These are phyloP conservation scores for Cryptocheilus praepositus DNA, from an alignment of 2,888 invertebrate genomes.

Conservation along the genomic window DNA sequence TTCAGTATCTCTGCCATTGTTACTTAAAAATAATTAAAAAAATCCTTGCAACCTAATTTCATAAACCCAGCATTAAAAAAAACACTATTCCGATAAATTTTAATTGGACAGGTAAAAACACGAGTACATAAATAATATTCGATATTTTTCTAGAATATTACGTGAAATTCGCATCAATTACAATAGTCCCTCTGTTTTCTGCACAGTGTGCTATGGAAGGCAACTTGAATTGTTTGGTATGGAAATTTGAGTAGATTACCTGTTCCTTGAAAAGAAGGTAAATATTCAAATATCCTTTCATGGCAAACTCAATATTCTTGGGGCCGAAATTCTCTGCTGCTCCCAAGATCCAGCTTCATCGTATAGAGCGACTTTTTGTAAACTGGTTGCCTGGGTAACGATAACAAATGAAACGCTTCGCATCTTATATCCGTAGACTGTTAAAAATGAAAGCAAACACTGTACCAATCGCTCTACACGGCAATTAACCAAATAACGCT, in stretches of 20 bases:
- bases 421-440: too few relatives aligned
- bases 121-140: too few relatives aligned
- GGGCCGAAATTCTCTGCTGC: constrained; percentile 34
- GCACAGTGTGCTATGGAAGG: constrained; percentile 8
- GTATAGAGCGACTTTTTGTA: constrained; percentile 27
- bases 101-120: too few relatives aligned
- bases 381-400: constrained; percentile 56
- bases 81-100: too few relatives aligned
- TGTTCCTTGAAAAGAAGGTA: constrained; percentile 54
- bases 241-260: constrained; percentile 53
- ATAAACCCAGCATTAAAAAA: too few relatives aligned
- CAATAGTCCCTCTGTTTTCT: constrained; percentile 14
- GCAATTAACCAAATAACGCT: too few relatives aligned
- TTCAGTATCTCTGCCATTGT: constrained; percentile 31
- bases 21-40: constrained; percentile 9
- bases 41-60: neutral
- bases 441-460: too few relatives aligned
- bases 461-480: too few relatives aligned
- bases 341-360: constrained; percentile 37
- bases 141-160: neutral
- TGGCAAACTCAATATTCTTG: constrained; percentile 61
- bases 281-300: constrained; percentile 55
- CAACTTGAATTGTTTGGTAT: constrained; percentile 10
- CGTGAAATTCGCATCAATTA: neutral
- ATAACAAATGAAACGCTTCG: constrained; percentile 43